Conservation (phyloP, 2,888 invertebrate species). For the Drosophila macrospina region DNA sequence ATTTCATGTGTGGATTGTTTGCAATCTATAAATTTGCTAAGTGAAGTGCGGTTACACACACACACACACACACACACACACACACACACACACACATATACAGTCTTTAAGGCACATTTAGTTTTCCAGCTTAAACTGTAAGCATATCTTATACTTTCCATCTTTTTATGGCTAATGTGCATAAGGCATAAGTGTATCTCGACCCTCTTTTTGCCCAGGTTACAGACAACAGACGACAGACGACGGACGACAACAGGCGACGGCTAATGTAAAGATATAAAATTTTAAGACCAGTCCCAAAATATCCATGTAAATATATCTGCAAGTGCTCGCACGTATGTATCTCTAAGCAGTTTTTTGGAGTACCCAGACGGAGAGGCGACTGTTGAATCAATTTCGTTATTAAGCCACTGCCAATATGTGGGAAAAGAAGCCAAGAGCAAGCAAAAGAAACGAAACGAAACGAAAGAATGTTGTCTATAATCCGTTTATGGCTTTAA, state of each 20-base stretch:
- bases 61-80: slow-evolving; percentile 4
- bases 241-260: slow-evolving; percentile 1
- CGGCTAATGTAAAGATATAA: slow-evolving; percentile 78
- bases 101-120: slow-evolving; percentile 12
- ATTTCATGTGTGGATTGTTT: slow-evolving; percentile 41
- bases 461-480: slow-evolving; percentile 26
- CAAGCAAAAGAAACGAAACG: not conserved
- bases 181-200: slow-evolving; percentile 25
- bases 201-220: slow-evolving; percentile 12
- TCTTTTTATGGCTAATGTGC: slow-evolving; percentile 57
- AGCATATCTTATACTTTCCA: slow-evolving; percentile 39
- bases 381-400: slow-evolving; percentile 60
- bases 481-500: slow-evolving; percentile 78
- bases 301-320: slow-evolving; percentile 19
- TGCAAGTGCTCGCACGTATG: slow-evolving; percentile 26
- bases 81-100: slow-evolving; percentile 10
- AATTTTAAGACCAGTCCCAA: slow-evolving; percentile 76
- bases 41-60: slow-evolving; percentile 32
- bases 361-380: slow-evolving; percentile 52
- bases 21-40: slow-evolving; percentile 31
- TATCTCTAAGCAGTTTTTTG: slow-evolving; percentile 33
- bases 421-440: slow-evolving; percentile 27
- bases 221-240: not conserved
- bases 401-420: slow-evolving; percentile 52
- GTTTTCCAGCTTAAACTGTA: slow-evolving; percentile 31